Base-by-base conservation (phyloP, 64 coral and sea anemone species). In the Orbicella faveolata region DNA sequence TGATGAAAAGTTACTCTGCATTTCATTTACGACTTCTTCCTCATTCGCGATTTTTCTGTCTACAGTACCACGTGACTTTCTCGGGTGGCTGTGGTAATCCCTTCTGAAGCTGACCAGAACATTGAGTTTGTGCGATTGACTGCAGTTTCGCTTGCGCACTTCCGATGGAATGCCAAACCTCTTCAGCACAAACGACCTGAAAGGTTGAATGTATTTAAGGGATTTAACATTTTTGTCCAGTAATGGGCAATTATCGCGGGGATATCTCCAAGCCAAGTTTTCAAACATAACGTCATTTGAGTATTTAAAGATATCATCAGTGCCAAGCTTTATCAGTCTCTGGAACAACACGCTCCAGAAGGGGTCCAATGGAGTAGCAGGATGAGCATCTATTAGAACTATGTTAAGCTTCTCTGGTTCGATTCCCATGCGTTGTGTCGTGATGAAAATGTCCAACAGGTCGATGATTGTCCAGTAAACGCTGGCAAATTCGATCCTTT, bases 401-500 rank as follows among this genome's bases (percentile, higher is more conserved):
- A 87, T 87, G 12, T 87, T 87, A 17, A 87, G 84, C 30, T 75
- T 75, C 12, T 87, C 84, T 75, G 84, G 84, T 74, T 36, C 13
- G n/a, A 87, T 48, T 16, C 69, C 84, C 3, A 87, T 18, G 36
- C 54, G 36, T 15, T 87, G 67, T 30, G 84, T 36, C 4, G 84
- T 87, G 44, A 87, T 87, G 21, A 34, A 87, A 61, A 87, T 74
- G 54, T 87, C 84, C 68, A 87, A 21, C 9, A 87, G 23, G 2
- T 87, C 84, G 54, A 87, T 55, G 15, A 87, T 23, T 61, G 84
- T 87, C 84, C 84, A 87, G 25, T 87, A 87, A 23, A 87, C 84
- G 72, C 75, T 87, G 44, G 84, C 84, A 15, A 34, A 87, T 75
- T 87, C 84, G 13, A 36, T 36, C 84, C 84, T 87, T 87, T 87